Conservation (phyloP, 2,113 vertebrate genomes). For the Callionymus lyra region DNA sequence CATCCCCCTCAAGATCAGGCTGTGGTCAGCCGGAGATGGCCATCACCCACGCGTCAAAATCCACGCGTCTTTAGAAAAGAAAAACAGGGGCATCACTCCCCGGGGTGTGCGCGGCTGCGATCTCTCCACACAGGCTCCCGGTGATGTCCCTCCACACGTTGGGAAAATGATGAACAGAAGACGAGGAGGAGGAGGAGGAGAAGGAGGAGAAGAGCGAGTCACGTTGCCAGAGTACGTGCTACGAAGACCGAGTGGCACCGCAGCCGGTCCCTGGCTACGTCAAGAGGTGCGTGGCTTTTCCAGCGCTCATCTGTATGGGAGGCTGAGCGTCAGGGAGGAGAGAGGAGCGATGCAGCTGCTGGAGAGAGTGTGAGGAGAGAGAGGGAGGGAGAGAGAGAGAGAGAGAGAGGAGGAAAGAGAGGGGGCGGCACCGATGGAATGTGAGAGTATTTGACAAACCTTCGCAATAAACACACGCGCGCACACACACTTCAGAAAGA, state of each 20-base stretch:
- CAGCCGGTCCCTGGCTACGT: conserved; percentile 68
- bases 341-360: conserved; percentile 59
- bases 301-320: conserved; percentile 69
- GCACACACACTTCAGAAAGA: too few relatives aligned
- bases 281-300: conserved; percentile 68
- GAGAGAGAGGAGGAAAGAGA: neutral
- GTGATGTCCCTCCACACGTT: conserved; percentile 35
- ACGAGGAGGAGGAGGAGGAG: too few relatives aligned
- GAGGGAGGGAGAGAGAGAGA: conserved; percentile 1
- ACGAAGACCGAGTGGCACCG: conserved; percentile 68
- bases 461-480: too few relatives aligned
- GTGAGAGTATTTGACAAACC: neutral
- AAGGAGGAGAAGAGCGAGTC: conserved; percentile 64
- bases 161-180: too few relatives aligned
- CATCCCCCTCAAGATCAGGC: conserved; percentile 56
- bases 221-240: conserved; percentile 84
- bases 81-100: too few relatives aligned
- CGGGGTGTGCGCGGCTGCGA: too few relatives aligned
- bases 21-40: conserved; percentile 57
- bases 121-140: conserved; percentile 22
- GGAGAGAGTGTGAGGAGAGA: conserved; percentile 29
- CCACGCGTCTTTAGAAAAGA: neutral
- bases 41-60: conserved; percentile 10
- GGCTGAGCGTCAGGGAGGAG: conserved; percentile 53
- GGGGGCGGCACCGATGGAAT: conserved; percentile 5